Conservation (phyloP, 2,888 invertebrate genomes). For the Monopis laevigella region DNA sequence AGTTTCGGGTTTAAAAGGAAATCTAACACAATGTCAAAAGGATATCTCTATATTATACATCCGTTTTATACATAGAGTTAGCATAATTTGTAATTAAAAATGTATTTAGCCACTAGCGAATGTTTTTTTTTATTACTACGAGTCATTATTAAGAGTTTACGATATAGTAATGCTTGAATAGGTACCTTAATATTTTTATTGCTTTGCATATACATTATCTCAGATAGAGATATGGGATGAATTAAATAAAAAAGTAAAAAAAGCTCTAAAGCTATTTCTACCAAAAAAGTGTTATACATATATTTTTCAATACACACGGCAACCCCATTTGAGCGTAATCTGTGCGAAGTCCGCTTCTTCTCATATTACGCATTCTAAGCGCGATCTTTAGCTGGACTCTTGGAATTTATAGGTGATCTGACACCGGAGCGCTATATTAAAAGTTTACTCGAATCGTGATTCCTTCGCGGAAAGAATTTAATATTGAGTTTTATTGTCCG, state of each 20-base stretch:
- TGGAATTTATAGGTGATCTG: constrained; percentile 67
- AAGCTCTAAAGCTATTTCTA: not conserved
- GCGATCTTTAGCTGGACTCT: constrained; percentile 46
- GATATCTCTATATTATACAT: no score
- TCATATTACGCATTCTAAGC: constrained; percentile 43
- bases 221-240: no score
- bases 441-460: constrained; percentile 42
- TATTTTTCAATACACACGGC: not conserved
- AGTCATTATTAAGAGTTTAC: no score
- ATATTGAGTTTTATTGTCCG: constrained; percentile 30
- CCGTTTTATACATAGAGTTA: no score
- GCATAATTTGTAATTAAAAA: no score
- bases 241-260: not conserved
- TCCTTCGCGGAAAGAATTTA: constrained; percentile 41
- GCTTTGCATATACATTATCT: no score
- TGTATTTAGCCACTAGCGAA: no score
- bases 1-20: no score
- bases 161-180: no score
- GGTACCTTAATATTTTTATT: no score
- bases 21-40: no score
- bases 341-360: constrained; percentile 35
- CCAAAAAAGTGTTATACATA: not conserved
- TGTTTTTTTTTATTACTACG: no score
- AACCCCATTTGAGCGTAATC: constrained; percentile 36
- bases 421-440: constrained; percentile 37